These are phyloP conservation scores for Agrotis puta DNA, from an alignment of 2,888 invertebrate genomes.

Conservation along the genomic window DNA sequence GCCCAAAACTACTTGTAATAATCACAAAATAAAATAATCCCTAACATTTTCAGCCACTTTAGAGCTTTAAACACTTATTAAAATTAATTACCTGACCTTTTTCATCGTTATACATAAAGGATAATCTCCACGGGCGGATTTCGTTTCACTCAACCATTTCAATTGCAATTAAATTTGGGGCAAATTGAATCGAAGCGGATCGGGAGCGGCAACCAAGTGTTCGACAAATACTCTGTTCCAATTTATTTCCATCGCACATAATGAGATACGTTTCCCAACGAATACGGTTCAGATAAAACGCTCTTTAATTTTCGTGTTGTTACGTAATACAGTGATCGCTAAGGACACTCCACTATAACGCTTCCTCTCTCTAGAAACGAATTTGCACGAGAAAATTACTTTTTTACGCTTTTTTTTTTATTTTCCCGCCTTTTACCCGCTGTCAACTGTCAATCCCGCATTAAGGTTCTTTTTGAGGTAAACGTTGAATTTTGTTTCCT, in stretches of 20 bases:
- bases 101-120: conserved; percentile 64
- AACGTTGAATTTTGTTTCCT: conserved; percentile 33
- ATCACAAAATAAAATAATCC: conserved; percentile 43
- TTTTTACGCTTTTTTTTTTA: conserved; percentile 47
- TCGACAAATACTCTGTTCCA: conserved; percentile 88
- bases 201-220: conserved; percentile 84
- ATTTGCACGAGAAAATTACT: conserved; percentile 58
- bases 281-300: conserved; percentile 81
- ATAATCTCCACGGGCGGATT: conserved; percentile 83
- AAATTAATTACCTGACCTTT: conserved; percentile 67
- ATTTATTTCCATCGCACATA: conserved; percentile 86
- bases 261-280: conserved; percentile 86
- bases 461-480: conserved; percentile 39
- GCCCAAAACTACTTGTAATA: conserved; percentile 37
- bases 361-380: conserved; percentile 60
- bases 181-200: conserved; percentile 86
- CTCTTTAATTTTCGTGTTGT: conserved; percentile 82
- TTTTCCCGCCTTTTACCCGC: conserved; percentile 52
- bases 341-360: conserved; percentile 67
- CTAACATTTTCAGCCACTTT: conserved; percentile 49
- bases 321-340: conserved; percentile 73
- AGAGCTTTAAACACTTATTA: conserved; percentile 54
- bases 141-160: conserved; percentile 82
- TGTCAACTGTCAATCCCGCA: conserved; percentile 57
- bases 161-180: conserved; percentile 88